phyloP scores from a whole-genome alignment of 2,113 vertebrate species.

The Telmatochromis sp. region DNA sequence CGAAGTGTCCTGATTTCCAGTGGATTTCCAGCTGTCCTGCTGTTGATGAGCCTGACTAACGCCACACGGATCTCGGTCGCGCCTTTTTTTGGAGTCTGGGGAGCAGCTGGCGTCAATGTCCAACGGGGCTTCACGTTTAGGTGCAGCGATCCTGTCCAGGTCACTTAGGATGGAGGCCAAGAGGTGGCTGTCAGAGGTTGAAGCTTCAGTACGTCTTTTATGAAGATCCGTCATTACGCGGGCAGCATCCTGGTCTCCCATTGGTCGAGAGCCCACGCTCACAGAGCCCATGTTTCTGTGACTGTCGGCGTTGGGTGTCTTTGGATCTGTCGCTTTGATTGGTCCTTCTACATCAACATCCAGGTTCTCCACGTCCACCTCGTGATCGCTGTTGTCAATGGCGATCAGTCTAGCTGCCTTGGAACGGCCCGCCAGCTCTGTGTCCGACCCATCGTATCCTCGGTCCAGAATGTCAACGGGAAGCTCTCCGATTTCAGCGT shows the following conservation, averaged over 20 bases:
- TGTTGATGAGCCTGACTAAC: background rate
- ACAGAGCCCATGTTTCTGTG: background rate
- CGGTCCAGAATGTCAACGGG: slow-evolving; percentile 36
- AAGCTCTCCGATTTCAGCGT: slow-evolving; percentile 13
- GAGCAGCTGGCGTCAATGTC: background rate
- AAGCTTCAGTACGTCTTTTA: background rate
- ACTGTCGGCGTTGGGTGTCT: rapidly evolving
- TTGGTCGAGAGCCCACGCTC: background rate
- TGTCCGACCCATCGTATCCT: background rate
- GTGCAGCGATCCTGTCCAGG: background rate
- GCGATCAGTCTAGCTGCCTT: background rate
- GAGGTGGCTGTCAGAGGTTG: background rate
- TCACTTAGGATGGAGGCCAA: slow-evolving; percentile 31
- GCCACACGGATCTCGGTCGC: background rate
- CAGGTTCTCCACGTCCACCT: slow-evolving; percentile 29
- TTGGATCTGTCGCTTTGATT: background rate
- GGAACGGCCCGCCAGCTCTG: background rate
- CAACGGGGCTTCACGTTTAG: background rate
- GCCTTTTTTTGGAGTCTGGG: background rate
- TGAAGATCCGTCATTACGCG: background rate
- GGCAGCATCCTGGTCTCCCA: background rate
- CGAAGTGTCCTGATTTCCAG: background rate
- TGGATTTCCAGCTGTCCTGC: background rate
- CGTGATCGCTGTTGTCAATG: background rate
- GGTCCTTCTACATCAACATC: background rate